Conservation (phyloP, 2,888 invertebrate genomes). For the Uropetala carovei region DNA sequence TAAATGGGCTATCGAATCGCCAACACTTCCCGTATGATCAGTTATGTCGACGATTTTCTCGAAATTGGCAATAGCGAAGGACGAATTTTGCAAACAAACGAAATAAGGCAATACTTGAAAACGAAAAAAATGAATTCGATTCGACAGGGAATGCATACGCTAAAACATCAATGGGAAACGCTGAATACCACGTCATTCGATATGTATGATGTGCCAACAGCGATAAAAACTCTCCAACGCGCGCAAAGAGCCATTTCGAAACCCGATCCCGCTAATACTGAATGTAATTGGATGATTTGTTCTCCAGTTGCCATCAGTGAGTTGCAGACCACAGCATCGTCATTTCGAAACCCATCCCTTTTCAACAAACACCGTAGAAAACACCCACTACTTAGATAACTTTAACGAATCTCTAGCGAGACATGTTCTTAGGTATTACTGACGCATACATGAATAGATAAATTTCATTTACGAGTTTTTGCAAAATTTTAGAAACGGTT, state of each 20-base stretch:
- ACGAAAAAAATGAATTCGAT: not conserved
- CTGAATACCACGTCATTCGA: not conserved
- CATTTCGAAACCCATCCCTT: conserved; percentile 49
- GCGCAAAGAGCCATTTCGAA: conserved; percentile 38
- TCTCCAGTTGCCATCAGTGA: conserved; percentile 43
- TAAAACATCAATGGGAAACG: not conserved
- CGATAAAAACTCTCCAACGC: not conserved
- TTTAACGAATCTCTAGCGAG: not conserved
- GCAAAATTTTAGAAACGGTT: too few species aligned
- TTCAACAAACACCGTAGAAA: conserved; percentile 47
- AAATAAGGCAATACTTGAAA: not conserved
- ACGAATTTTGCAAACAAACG: conserved; percentile 1
- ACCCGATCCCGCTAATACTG: conserved; percentile 46
- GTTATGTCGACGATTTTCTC: conserved; percentile 43
- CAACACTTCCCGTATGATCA: conserved; percentile 23
- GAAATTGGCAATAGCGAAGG: conserved; percentile 31
- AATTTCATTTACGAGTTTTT: too few species aligned
- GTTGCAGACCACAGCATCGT: conserved; percentile 36
- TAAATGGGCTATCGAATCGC: conserved; percentile 48
- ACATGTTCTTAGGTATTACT: too few species aligned
- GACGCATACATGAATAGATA: not conserved
- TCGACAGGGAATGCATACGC: conserved; percentile 5
- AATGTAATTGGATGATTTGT: conserved; percentile 52
- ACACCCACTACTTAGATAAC: conserved; percentile 19
- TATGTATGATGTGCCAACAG: conserved; percentile 26